A percentile compares a stretch with the other conserved stretches of the same genome.
These are phyloP conservation scores for Oxystoma pomonae DNA, from an alignment of 2,888 invertebrate genomes.

Conservation along the genomic window DNA sequence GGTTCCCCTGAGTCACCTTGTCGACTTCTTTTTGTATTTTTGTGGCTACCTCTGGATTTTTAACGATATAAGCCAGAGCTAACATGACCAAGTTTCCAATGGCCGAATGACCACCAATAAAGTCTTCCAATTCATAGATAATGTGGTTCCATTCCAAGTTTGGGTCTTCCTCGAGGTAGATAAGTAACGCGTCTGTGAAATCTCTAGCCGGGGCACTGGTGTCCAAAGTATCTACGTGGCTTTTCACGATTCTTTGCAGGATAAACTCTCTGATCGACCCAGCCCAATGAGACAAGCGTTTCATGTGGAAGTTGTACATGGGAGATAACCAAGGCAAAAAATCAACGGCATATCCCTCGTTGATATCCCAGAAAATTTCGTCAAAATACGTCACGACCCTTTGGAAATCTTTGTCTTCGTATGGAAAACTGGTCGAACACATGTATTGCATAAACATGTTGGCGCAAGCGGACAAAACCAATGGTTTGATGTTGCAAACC, in stretches of 20 bases:
- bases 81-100: slow-evolving; percentile 82
- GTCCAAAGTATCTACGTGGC: slow-evolving; percentile 51
- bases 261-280: slow-evolving; percentile 69
- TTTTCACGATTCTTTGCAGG: slow-evolving; percentile 63
- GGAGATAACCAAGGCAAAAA: slow-evolving; percentile 80
- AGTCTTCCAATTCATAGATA: slow-evolving; percentile 80
- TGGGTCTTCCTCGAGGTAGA: slow-evolving; percentile 56
- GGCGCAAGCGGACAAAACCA: slow-evolving; percentile 68
- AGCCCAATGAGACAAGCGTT: slow-evolving; percentile 65
- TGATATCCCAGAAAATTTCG: slow-evolving; percentile 88
- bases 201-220: slow-evolving; percentile 62
- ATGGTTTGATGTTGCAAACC: slow-evolving; percentile 62
- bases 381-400: slow-evolving; percentile 69
- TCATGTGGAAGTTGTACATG: slow-evolving; percentile 65
- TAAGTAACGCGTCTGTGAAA: slow-evolving; percentile 74
- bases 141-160: slow-evolving; percentile 73
- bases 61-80: slow-evolving; percentile 63
- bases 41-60: slow-evolving; percentile 60
- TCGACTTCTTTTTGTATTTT: slow-evolving; percentile 70
- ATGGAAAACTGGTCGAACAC: slow-evolving; percentile 74
- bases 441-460: slow-evolving; percentile 86
- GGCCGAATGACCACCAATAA: slow-evolving; percentile 84
- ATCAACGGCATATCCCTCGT: slow-evolving; percentile 83
- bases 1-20: slow-evolving; percentile 50
- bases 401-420: slow-evolving; percentile 64